A percentile compares a stretch with the other conserved stretches of the same genome.
phyloP scores from a whole-genome alignment of 2,113 vertebrate genomes.

The Cyprinus carpio region DNA sequence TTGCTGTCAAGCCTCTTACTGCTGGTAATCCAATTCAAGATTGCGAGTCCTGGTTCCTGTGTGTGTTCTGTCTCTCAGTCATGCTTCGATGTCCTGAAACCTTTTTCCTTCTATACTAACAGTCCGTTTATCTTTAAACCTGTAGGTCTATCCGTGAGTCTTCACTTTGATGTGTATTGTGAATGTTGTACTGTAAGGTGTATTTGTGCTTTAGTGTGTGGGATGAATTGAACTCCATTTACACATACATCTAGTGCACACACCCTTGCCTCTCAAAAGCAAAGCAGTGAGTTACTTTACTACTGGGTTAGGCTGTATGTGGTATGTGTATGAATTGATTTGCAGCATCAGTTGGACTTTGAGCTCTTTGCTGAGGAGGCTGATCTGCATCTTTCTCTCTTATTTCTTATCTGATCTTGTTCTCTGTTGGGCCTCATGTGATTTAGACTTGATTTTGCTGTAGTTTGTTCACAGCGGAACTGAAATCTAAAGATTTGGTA shows the following conservation, averaged over 20 bases:
- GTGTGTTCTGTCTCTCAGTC: neutral
- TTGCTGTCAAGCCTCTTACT: conserved; percentile 27
- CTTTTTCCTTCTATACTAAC: neutral
- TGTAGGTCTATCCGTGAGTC: neutral
- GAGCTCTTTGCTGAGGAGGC: neutral
- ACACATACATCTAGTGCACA: neutral
- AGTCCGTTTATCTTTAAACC: neutral
- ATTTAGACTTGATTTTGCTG: neutral
- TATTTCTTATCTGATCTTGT: neutral
- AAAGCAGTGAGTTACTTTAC: neutral
- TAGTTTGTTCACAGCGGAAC: neutral
- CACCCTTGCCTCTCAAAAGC: neutral
- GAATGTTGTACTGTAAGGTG: neutral
- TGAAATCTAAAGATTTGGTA: neutral
- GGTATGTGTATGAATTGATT: neutral
- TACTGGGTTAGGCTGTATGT: neutral
- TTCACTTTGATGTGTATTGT: conserved; percentile 1
- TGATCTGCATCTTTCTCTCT: neutral
- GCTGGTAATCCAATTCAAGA: conserved; percentile 22
- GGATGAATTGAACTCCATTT: neutral
- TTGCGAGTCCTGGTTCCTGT: neutral
- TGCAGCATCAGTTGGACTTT: neutral
- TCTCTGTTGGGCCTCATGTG: neutral
- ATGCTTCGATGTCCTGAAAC: conserved; percentile 10
- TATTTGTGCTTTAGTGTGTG: conserved; percentile 15